phyloP scores from a whole-genome alignment of 1,140 invertebrate species.

The Ostrea denselamellosa region DNA sequence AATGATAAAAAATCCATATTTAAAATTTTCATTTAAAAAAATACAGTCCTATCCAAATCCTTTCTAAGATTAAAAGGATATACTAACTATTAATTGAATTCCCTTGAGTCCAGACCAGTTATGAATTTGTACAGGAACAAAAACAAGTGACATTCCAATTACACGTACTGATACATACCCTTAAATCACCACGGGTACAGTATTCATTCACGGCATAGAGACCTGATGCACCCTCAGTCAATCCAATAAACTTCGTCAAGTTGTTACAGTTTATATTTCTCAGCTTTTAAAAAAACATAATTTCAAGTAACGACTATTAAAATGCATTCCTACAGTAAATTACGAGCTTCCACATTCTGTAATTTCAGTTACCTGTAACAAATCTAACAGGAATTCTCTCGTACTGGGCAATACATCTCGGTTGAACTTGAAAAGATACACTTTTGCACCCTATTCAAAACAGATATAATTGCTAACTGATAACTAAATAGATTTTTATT shows the following conservation, averaged over 20 bases:
- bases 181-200: slow-evolving; percentile 70
- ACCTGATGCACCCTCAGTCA: slow-evolving; percentile 86
- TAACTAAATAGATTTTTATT: no score
- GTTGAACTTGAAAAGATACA: slow-evolving; percentile 24
- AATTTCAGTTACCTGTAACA: background rate
- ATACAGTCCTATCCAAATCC: no score
- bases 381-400: background rate
- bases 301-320: background rate
- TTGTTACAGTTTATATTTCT: slow-evolving; percentile 79
- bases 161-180: slow-evolving; percentile 59
- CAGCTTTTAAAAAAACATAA: slow-evolving; percentile 12
- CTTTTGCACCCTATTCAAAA: background rate
- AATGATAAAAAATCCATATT: no score
- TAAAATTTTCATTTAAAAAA: no score
- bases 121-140: no score
- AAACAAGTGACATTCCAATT: no score
- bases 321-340: background rate
- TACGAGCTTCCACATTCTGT: background rate
- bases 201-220: slow-evolving; percentile 79
- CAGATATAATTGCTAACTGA: background rate
- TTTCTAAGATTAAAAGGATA: no score
- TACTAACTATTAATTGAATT: no score
- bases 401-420: background rate
- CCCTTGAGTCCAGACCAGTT: no score
- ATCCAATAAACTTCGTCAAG: slow-evolving; percentile 92